Base-by-base conservation (phyloP, 1,140 invertebrate genomes). In the Coenobita brevimanus region DNA sequence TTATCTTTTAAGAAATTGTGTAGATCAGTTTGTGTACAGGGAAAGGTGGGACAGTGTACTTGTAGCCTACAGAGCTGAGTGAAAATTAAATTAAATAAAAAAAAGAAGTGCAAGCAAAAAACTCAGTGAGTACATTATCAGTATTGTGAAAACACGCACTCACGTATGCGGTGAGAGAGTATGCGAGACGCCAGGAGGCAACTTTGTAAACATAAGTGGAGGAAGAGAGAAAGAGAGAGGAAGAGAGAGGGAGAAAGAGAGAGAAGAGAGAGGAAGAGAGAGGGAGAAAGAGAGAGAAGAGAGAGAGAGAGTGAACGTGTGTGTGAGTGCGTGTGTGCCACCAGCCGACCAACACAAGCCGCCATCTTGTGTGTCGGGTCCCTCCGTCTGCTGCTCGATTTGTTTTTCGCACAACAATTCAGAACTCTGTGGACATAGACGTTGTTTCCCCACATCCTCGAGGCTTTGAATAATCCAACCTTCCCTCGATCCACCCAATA, bases 351-450 rank as follows among this genome's bases (percentile, higher is more conserved):
- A 41, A 82, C 64, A 46, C 67, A 41, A 71, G 80, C 80, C 60
- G 80, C 80, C 80, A 82, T 82, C 80, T 82, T 82, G 80, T 82
- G 80, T 82, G 64, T 36, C 41, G 41, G 80, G 64, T 38, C 30
- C 41, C 80, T 54, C 80, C 46, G 27, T 71, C 80, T 69, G 80
- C 80, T 21, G 62, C 50, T 62, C 64, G 27, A 64, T 27, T 50
- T 50, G 3, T 36, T 82, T 82, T 50, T 71, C 41, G 30, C 80
- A n/a, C 36, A 50, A 46, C 69, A 82, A 27, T n/a, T 27, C 24
- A n/a, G 80, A 50, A 27, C 38, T 30, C 41, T 13, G 80, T 43
- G 64, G 43, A 30, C 80, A 33, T 36, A 38, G 57, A 82, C 62
- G n/a, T 27, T 71, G 21, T 62, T 38, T 24, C 80, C n/a, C 60